Percentiles rank a stretch among this genome's conserved stretches.
These are phyloP conservation scores for Argyresthia albistria DNA, from an alignment of 2,888 invertebrate genomes.

Conservation along the genomic window DNA sequence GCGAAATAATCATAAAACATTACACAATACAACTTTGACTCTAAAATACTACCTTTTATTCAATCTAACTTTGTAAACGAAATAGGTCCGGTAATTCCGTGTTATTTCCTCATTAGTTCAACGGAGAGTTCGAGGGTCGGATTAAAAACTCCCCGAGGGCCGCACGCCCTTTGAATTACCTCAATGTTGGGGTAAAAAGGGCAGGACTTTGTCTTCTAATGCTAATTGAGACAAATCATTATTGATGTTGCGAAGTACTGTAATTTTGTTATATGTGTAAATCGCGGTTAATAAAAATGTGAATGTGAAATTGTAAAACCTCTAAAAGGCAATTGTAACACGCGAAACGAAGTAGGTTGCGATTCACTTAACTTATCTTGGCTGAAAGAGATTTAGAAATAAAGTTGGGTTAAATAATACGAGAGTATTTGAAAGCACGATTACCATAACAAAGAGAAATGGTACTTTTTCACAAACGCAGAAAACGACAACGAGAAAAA, in stretches of 20 bases:
- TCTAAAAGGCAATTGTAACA: no score
- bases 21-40: conserved; percentile 31
- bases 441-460: no score
- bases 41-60: conserved; percentile 43
- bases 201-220: conserved; percentile 9
- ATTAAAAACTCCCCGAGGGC: conserved; percentile 60
- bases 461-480: no score
- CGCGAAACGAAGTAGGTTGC: no score
- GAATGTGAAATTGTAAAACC: no score
- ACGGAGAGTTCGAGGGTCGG: conserved; percentile 42
- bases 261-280: neutral
- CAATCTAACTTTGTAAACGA: conserved; percentile 60
- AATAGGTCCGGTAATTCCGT: conserved; percentile 52
- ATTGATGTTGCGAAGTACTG: conserved; percentile 11
- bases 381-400: no score
- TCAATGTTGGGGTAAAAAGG: neutral
- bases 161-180: conserved; percentile 40
- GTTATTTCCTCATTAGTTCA: conserved; percentile 64
- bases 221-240: conserved; percentile 32
- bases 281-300: no score
- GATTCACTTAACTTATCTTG: no score
- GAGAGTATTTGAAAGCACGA: no score
- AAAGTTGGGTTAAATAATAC: no score
- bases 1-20: neutral
- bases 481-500: no score